Evolutionary conservation across 2,888 invertebrate genomes (phyloP).

Genomic region (Melanchra persicariae): DNA sequence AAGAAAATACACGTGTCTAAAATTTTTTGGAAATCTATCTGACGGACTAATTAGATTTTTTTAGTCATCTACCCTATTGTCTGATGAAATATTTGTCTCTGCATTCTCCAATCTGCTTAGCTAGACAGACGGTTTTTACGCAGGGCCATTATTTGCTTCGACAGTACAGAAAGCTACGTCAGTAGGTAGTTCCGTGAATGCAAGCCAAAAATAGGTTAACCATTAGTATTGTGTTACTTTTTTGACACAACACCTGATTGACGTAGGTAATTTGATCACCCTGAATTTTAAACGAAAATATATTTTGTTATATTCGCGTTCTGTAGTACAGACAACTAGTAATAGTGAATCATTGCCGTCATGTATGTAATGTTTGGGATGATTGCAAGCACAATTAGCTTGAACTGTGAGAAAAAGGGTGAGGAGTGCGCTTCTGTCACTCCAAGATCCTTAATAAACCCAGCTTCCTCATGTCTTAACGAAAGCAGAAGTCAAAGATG

Average conservation of each 20-base stretch:
- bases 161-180: slow-evolving; percentile 4
- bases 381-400: not conserved
- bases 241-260: slow-evolving; percentile 1
- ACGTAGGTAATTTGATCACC: not conserved
- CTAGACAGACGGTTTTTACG: not conserved
- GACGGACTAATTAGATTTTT: too few species aligned
- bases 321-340: not conserved
- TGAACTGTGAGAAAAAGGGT: not conserved
- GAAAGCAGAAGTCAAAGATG: not conserved
- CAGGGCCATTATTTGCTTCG: not conserved
- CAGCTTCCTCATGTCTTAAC: not conserved
- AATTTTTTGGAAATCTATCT: too few species aligned
- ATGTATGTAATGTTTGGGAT: not conserved
- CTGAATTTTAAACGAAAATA: slow-evolving; percentile 2
- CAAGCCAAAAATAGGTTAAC: not conserved
- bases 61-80: too few species aligned
- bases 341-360: not conserved
- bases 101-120: not conserved
- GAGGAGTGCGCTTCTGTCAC: not conserved
- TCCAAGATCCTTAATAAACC: not conserved
- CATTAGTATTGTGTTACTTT: slow-evolving; percentile 16
- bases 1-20: too few species aligned
- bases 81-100: not conserved
- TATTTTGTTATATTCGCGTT: not conserved
- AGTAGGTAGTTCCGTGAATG: too few species aligned